phyloP scores from a whole-genome alignment of 2,888 invertebrate genomes.

The Sphinx pinastri region DNA sequence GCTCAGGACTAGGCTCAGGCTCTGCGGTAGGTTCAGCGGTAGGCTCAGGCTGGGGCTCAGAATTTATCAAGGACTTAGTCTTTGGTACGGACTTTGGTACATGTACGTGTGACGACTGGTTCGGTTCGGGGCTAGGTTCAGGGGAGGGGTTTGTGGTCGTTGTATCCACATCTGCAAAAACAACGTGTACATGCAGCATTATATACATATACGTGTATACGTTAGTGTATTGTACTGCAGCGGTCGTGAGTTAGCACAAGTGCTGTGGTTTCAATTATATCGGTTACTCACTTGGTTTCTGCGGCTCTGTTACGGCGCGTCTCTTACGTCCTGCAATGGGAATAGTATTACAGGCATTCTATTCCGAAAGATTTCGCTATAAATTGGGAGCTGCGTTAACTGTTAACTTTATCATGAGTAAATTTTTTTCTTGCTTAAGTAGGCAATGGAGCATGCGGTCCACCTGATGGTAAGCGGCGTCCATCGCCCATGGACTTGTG shows the following conservation, averaged over 20 bases:
- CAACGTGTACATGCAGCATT: constrained; percentile 69
- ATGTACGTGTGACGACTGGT: constrained; percentile 55
- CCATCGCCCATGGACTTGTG: too few relatives aligned
- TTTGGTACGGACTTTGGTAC: constrained; percentile 35
- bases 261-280: background rate
- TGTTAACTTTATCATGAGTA: too few relatives aligned
- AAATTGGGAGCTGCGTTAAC: too few relatives aligned
- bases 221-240: constrained; percentile 20
- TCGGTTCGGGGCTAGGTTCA: constrained; percentile 56
- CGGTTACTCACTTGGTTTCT: constrained; percentile 24
- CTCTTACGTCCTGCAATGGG: constrained; percentile 25
- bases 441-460: too few relatives aligned
- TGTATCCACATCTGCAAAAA: constrained; percentile 78
- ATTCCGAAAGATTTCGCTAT: too few relatives aligned
- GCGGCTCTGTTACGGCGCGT: constrained; percentile 18
- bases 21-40: constrained; percentile 42
- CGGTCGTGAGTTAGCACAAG: constrained; percentile 23
- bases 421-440: too few relatives aligned
- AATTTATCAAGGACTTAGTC: too few relatives aligned
- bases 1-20: constrained; percentile 41
- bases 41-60: constrained; percentile 32
- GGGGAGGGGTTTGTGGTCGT: constrained; percentile 59
- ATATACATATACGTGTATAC: constrained; percentile 40
- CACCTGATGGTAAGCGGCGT: too few relatives aligned
- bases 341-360: background rate